Evolutionary conservation across 2,888 invertebrate genomes (phyloP).

Genomic region (Eupithecia insigniata): DNA sequence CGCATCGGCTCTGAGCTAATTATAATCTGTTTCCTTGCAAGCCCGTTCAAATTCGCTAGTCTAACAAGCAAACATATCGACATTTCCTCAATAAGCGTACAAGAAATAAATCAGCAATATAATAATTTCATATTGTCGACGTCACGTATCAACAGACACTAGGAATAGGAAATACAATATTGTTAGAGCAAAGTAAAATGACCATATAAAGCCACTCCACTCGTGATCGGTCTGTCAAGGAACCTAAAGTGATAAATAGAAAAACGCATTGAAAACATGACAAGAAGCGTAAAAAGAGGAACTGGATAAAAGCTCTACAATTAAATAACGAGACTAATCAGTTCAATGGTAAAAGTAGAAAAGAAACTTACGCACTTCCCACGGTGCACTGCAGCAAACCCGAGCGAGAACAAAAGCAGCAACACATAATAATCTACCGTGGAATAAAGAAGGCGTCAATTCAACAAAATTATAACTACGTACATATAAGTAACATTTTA

Average conservation of each 20-base stretch:
- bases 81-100: slow-evolving; percentile 46
- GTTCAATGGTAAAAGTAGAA: slow-evolving; percentile 65
- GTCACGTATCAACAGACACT: slow-evolving; percentile 19
- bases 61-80: slow-evolving; percentile 35
- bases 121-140: slow-evolving; percentile 28
- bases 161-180: slow-evolving; percentile 23
- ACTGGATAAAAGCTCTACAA: neutral
- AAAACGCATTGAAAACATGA: neutral
- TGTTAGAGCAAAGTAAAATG: slow-evolving; percentile 11
- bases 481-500: neutral
- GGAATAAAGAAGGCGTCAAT: slow-evolving; percentile 14
- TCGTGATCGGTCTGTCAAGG: neutral
- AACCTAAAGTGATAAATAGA: neutral
- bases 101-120: slow-evolving; percentile 31
- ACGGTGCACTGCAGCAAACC: slow-evolving; percentile 64
- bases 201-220: slow-evolving; percentile 23
- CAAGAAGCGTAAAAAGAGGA: neutral
- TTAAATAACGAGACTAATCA: slow-evolving; percentile 23
- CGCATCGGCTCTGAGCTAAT: slow-evolving; percentile 75
- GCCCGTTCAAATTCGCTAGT: slow-evolving; percentile 40
- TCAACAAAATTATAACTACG: neutral
- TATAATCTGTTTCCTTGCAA: slow-evolving; percentile 73
- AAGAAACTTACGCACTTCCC: slow-evolving; percentile 64
- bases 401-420: slow-evolving; percentile 49
- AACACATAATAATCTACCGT: slow-evolving; percentile 33